Conservation (phyloP, 2,113 vertebrate genomes). For the Aspidoscelis tigris region DNA sequence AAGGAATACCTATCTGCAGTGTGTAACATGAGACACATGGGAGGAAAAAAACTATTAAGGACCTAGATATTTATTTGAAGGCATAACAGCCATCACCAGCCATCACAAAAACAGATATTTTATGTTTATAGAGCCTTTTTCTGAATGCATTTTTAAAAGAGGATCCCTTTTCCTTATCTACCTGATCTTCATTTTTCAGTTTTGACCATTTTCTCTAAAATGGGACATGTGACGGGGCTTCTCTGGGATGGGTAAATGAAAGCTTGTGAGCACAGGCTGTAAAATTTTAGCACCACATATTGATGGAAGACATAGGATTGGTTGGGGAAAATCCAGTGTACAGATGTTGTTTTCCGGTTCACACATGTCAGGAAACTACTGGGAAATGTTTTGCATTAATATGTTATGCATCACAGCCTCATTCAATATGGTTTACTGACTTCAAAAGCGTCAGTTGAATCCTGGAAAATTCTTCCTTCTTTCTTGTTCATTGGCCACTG, state of each 20-base stretch:
- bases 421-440: no score
- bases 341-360: no score
- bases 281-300: neutral
- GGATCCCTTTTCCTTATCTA: neutral
- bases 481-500: no score
- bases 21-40: neutral
- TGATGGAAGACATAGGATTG: neutral
- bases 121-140: neutral
- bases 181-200: no score
- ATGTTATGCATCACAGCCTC: no score
- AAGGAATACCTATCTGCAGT: slow-evolving; percentile 23
- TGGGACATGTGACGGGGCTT: neutral
- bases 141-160: neutral
- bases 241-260: neutral
- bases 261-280: neutral
- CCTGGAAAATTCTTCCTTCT: no score
- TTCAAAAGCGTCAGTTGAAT: no score
- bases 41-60: slow-evolving; percentile 4
- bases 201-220: no score
- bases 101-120: neutral
- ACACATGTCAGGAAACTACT: neutral
- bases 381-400: no score
- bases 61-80: slow-evolving; percentile 11
- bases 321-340: no score
- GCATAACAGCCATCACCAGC: neutral